Evolutionary conservation across 2,888 invertebrate genomes (phyloP).

Genomic region (Pemphredon lugubris): DNA sequence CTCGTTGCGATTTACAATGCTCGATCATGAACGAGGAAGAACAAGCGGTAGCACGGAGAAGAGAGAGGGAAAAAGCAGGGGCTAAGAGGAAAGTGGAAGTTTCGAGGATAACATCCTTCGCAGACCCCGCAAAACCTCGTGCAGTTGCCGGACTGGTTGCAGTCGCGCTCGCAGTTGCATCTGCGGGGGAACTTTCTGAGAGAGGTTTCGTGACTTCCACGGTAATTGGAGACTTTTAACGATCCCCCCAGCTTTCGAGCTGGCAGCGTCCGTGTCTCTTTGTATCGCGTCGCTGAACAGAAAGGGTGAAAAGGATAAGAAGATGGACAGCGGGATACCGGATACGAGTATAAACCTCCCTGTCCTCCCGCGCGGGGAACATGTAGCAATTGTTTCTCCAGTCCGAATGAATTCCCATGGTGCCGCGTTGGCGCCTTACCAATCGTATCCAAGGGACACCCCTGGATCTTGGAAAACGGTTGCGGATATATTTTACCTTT

Average conservation of each 20-base stretch:
- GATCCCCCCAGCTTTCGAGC: slow-evolving; percentile 58
- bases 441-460: not conserved
- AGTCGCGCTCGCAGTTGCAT: too few species aligned
- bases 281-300: slow-evolving; percentile 44
- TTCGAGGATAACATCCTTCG: slow-evolving; percentile 44
- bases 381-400: not conserved
- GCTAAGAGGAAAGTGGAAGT: slow-evolving; percentile 54
- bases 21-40: slow-evolving; percentile 13
- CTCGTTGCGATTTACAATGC: not conserved
- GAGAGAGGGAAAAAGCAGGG: not conserved
- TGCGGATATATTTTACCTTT: too few species aligned
- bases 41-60: not conserved
- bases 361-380: not conserved
- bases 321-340: slow-evolving; percentile 13
- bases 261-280: slow-evolving; percentile 60
- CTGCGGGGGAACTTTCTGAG: slow-evolving; percentile 29
- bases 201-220: slow-evolving; percentile 56
- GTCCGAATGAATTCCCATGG: not conserved
- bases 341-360: slow-evolving; percentile 3
- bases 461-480: not conserved
- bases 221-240: slow-evolving; percentile 74
- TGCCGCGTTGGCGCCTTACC: not conserved
- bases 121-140: slow-evolving; percentile 37
- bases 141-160: slow-evolving; percentile 28
- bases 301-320: slow-evolving; percentile 15